Conservation (phyloP, 2,113 vertebrate genomes). For the Chlorodrepanis virens region DNA sequence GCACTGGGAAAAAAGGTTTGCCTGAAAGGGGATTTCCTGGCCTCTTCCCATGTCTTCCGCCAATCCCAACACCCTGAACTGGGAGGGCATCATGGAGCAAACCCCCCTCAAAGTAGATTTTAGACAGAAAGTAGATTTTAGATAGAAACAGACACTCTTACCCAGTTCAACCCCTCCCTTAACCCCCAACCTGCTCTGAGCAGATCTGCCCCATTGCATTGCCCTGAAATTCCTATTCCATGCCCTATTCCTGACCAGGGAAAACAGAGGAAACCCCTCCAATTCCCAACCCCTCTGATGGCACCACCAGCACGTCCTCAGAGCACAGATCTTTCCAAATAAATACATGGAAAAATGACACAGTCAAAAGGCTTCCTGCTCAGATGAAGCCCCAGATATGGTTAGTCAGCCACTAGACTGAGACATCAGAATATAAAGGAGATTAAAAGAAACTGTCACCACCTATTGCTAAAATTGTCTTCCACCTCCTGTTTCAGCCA, state of each 20-base stretch:
- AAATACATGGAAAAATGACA: not conserved
- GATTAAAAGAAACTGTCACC: constrained; percentile 28
- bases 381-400: not conserved
- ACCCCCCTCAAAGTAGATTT: not conserved
- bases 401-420: not conserved
- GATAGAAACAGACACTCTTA: not conserved
- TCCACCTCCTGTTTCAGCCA: not conserved
- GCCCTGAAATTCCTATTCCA: not conserved
- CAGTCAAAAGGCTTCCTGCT: not conserved
- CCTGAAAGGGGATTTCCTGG: not conserved
- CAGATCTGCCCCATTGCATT: not conserved
- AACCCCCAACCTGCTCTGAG: not conserved
- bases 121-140: not conserved
- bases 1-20: fast-evolving
- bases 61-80: not conserved
- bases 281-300: not conserved
- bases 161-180: not conserved
- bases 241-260: fast-evolving
- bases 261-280: not conserved
- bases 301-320: not conserved
- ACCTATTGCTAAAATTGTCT: not conserved
- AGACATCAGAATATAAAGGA: not conserved
- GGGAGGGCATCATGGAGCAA: not conserved
- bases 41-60: not conserved
- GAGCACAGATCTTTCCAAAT: not conserved